Evolutionary conservation across 2,113 vertebrate genomes (phyloP).

Genomic region (Macquaria australasica): DNA sequence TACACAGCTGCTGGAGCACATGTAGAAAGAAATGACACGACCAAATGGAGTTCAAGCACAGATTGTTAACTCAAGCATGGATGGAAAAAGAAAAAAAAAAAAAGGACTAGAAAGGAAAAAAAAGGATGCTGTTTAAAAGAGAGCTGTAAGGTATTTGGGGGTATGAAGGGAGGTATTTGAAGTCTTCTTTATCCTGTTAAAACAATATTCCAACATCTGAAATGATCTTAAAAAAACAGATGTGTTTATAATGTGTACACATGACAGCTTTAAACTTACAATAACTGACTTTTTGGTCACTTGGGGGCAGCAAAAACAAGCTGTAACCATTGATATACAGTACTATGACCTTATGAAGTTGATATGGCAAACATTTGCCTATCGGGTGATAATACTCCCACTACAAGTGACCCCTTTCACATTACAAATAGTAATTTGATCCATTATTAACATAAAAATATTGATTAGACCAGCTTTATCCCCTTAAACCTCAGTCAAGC

Average conservation of each 20-base stretch:
- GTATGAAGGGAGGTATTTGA: neutral
- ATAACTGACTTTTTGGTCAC: neutral
- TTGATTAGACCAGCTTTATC: neutral
- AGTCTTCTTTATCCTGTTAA: neutral
- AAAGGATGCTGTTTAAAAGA: neutral
- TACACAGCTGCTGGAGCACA: conserved; percentile 38
- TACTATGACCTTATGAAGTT: neutral
- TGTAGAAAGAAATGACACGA: conserved; percentile 7
- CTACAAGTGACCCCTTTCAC: neutral
- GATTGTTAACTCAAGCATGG: conserved; percentile 11
- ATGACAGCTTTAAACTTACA: neutral
- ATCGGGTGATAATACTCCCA: neutral
- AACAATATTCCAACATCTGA: neutral
- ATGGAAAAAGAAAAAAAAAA: neutral
- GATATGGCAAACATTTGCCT: neutral
- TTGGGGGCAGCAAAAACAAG: neutral
- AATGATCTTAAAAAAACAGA: neutral
- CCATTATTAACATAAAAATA: neutral
- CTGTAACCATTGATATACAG: neutral
- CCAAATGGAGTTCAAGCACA: conserved; percentile 22
- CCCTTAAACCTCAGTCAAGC: neutral
- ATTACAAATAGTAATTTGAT: neutral
- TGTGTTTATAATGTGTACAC: neutral
- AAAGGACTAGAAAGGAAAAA: neutral
- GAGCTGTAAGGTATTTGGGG: neutral